Evolutionary conservation across 1,140 invertebrate genomes (phyloP).

Genomic region (Diprion similis): DNA sequence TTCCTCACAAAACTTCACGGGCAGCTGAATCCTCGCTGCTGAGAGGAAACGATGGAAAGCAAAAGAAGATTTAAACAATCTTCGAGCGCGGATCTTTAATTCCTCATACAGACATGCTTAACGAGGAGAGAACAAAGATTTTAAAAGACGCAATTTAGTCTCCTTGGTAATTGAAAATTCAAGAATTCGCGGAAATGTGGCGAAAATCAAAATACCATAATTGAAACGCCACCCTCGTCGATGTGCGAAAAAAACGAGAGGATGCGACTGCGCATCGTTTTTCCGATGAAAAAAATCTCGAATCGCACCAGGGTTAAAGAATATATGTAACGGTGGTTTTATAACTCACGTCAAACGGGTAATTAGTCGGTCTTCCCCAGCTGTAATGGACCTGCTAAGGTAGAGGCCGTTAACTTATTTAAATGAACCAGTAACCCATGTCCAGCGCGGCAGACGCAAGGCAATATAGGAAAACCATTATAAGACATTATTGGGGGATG

Average conservation of each 20-base stretch:
- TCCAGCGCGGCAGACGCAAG: slow-evolving; percentile 53
- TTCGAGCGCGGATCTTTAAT: too few relatives aligned
- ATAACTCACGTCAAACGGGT: slow-evolving; percentile 64
- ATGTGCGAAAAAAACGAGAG: too few relatives aligned
- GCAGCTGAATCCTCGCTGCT: not conserved
- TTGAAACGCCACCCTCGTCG: too few relatives aligned
- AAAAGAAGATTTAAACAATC: too few relatives aligned
- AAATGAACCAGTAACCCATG: slow-evolving; percentile 63
- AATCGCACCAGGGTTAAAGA: not conserved
- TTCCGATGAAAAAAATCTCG: not conserved
- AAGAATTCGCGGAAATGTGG: too few relatives aligned
- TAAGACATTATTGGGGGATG: not conserved
- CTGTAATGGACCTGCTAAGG: slow-evolving; percentile 60
- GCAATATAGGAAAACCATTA: slow-evolving; percentile 63
- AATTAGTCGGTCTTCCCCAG: slow-evolving; percentile 62
- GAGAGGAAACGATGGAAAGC: not conserved
- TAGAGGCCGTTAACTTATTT: slow-evolving; percentile 63
- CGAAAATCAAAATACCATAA: too few relatives aligned
- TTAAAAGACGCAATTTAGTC: too few relatives aligned
- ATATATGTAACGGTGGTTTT: slow-evolving; percentile 45
- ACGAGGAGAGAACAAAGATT: too few relatives aligned
- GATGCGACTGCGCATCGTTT: not conserved
- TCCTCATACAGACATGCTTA: too few relatives aligned
- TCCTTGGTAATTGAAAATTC: too few relatives aligned
- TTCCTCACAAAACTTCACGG: slow-evolving; percentile 42